phyloP scores from a whole-genome alignment of 2,888 invertebrate genomes.

The Epistrophella euchroma region DNA sequence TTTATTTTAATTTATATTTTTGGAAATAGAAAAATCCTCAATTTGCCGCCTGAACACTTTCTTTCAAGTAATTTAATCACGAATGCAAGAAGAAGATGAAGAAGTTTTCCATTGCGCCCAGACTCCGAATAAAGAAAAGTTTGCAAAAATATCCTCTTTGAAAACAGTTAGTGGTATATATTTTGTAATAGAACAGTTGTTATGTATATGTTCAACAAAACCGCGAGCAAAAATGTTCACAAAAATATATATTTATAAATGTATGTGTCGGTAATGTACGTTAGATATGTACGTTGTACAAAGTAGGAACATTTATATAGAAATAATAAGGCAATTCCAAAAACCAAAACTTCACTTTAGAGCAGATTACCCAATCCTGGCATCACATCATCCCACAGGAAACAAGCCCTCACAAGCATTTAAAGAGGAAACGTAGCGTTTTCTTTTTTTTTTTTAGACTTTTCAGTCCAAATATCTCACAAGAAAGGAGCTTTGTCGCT shows the following conservation, averaged over 20 bases:
- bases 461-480: constrained; percentile 48
- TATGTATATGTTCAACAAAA: constrained; percentile 14
- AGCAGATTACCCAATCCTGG: constrained; percentile 60
- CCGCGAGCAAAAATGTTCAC: constrained; percentile 25
- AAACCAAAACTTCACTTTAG: constrained; percentile 61
- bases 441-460: constrained; percentile 16
- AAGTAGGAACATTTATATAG: background rate
- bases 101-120: constrained; percentile 45
- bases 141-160: constrained; percentile 48
- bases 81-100: constrained; percentile 37
- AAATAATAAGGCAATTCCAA: constrained; percentile 28
- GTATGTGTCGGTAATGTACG: background rate
- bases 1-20: constrained; percentile 16
- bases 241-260: background rate
- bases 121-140: constrained; percentile 28
- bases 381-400: constrained; percentile 56
- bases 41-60: constrained; percentile 73
- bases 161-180: constrained; percentile 37
- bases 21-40: constrained; percentile 61
- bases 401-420: constrained; percentile 27
- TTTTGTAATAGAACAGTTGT: constrained; percentile 18
- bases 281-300: background rate
- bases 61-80: constrained; percentile 64
- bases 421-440: constrained; percentile 19
- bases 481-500: constrained; percentile 41